These are phyloP conservation scores for Illadopsis cleaveri DNA, from an alignment of 2,113 vertebrate species.

Conservation along the genomic window DNA sequence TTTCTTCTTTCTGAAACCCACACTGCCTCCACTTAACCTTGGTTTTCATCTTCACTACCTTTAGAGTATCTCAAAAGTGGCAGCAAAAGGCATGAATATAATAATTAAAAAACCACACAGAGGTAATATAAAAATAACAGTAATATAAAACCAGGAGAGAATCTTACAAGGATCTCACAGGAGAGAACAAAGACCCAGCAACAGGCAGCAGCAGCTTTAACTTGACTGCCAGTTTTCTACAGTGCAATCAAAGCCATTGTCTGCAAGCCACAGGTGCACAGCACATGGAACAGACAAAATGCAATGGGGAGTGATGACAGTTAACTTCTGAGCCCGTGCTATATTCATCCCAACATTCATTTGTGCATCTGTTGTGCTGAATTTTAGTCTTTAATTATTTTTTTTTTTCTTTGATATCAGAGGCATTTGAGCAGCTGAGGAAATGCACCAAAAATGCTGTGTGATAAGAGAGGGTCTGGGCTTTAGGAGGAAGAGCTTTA, in stretches of 20 bases:
- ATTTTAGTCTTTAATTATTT: constrained; percentile 11
- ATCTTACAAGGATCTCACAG: not conserved
- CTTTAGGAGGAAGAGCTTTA: not conserved
- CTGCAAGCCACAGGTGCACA: constrained; percentile 67
- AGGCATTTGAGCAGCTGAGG: constrained; percentile 24
- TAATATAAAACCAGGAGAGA: not conserved
- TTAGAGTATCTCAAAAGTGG: not conserved
- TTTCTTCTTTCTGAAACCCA: not conserved
- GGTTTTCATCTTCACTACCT: not conserved
- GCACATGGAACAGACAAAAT: constrained; percentile 63
- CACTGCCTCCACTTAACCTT: not conserved
- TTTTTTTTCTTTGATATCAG: not conserved
- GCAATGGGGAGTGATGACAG: constrained; percentile 40
- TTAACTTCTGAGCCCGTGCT: constrained; percentile 41
- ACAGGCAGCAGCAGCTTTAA: constrained; percentile 28
- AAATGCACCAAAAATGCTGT: not conserved
- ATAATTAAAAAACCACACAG: constrained; percentile 12
- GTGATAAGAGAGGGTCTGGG: not conserved
- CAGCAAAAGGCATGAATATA: not conserved
- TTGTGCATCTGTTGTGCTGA: constrained; percentile 57
- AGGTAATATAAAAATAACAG: not conserved
- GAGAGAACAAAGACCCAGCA: constrained; percentile 24
- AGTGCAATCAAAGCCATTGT: constrained; percentile 65
- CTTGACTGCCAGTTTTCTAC: constrained; percentile 33
- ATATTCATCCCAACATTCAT: constrained; percentile 46